A percentile compares a stretch with the other conserved stretches of the same genome.
These are phyloP conservation scores for Ostrea denselamellosa DNA, from an alignment of 1,140 invertebrate species.

Conservation along the genomic window DNA sequence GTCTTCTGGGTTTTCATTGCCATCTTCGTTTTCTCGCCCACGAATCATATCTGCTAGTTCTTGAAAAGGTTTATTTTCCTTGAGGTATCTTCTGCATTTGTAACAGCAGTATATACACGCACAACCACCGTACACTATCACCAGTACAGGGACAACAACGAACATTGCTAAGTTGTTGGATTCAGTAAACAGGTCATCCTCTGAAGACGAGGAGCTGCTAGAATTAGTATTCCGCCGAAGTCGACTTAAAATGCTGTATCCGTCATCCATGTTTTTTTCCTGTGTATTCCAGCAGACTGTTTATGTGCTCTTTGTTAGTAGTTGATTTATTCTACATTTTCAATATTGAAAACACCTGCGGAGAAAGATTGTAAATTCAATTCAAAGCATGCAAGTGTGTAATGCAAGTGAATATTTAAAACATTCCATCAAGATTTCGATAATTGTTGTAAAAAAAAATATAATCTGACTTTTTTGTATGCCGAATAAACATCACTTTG, in stretches of 20 bases:
- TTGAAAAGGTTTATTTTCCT: constrained; percentile 34
- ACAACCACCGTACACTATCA: constrained; percentile 69
- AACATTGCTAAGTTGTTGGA: constrained; percentile 71
- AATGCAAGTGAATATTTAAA: too few relatives aligned
- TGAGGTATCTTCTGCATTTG: constrained; percentile 64
- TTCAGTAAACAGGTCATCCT: constrained; percentile 67
- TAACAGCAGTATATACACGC: constrained; percentile 65
- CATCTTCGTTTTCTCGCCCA: constrained; percentile 22
- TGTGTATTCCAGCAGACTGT: not conserved
- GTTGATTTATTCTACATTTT: not conserved
- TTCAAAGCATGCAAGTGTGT: not conserved
- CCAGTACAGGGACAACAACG: constrained; percentile 64
- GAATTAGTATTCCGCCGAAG: constrained; percentile 1
- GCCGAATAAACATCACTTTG: too few relatives aligned
- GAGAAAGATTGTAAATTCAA: not conserved
- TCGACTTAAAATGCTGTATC: not conserved
- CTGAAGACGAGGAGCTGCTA: constrained; percentile 46
- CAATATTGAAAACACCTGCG: not conserved
- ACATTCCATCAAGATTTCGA: too few relatives aligned
- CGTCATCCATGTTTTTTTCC: not conserved
- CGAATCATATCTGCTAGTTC: not conserved
- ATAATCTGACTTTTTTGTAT: too few relatives aligned
- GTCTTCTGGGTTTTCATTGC: not conserved
- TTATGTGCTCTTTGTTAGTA: not conserved
- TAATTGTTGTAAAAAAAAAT: too few relatives aligned